phyloP scores from a whole-genome alignment of 2,888 invertebrate genomes.

The Drosophila maculinotata region DNA sequence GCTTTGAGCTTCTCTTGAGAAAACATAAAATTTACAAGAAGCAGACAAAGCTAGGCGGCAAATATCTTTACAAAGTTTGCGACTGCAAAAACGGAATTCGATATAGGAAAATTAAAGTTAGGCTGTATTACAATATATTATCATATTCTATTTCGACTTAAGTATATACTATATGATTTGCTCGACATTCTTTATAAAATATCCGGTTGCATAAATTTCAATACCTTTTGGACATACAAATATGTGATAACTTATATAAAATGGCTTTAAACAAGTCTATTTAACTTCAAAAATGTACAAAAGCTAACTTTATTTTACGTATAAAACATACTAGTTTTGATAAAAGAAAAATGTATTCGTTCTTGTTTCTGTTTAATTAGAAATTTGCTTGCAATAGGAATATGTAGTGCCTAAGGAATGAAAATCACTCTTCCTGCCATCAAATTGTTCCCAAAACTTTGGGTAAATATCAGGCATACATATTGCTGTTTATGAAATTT shows the following conservation, averaged over 20 bases:
- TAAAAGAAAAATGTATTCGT: constrained; percentile 9
- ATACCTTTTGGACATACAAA: constrained; percentile 28
- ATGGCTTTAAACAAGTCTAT: constrained; percentile 26
- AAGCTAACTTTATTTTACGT: constrained; percentile 6
- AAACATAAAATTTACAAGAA: too few species aligned
- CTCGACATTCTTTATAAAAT: constrained; percentile 11
- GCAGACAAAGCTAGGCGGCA: too few species aligned
- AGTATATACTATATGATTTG: constrained; percentile 5
- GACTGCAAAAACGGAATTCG: background rate
- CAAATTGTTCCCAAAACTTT: constrained; percentile 13
- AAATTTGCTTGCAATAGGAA: constrained; percentile 33
- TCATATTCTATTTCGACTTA: background rate
- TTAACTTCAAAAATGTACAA: constrained; percentile 18
- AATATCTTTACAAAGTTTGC: background rate
- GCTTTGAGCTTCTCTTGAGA: background rate
- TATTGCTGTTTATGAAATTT: background rate
- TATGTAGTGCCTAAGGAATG: constrained; percentile 52
- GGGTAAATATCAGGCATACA: constrained; percentile 38
- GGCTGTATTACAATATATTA: background rate
- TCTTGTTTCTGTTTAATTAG: constrained; percentile 18
- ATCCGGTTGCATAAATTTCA: constrained; percentile 15
- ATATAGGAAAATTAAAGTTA: too few species aligned
- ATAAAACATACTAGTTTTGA: constrained; percentile 12
- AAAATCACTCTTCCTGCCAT: constrained; percentile 51
- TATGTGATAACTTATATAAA: constrained; percentile 50